Base-by-base conservation (phyloP, 2,797 vertebrate species). In the Prunella strophiata region DNA sequence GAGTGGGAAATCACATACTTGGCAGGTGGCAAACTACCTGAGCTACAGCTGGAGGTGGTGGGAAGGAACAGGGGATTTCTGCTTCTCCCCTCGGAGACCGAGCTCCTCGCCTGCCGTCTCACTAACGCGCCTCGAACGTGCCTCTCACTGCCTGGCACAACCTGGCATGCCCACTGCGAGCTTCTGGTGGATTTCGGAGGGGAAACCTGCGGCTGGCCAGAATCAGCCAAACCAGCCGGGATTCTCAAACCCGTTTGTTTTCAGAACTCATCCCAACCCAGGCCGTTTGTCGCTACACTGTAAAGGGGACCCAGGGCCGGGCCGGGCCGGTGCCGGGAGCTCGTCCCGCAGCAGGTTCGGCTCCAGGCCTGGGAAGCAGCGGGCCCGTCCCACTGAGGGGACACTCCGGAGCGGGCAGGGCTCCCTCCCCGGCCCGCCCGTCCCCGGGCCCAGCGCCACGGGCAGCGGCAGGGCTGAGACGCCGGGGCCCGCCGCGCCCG, bases 11-110 rank as follows among this genome's bases (percentile, higher is more conserved):
- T 2, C 32, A 27, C 32, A 21, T 0, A 10, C 10, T 52, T 1
- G 0, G 27, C 34, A 23, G 23, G 26, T 7, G 13, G 9, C n/a
- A n/a, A 61, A 73, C 15, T 16, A 9, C 5, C 47, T 8, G 20
- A 71, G 16, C 59, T 14, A 23, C 10, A 3, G 27, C 2, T 54
- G 18, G 6, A 22, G n/a, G 13, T 0, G 25, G 6, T 1, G 11
- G 50, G 54, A 50, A 50, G 42, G 51, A 63, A 59, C 6, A 1
- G 0, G 4, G 19, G 27, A 19, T 34, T 50, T 20, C 8, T 3
- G 16, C 3, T 51, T 75, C 36, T 51, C 55, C 61, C 38, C 47
- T 16, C 1, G 11, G 50, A 47, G 5, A 59, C 5, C 1, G 13
- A 30, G 48, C 16, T 16, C 2, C 62, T n/a, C 14, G 8, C 40